These are phyloP conservation scores for Dolomedes plantarius DNA, from an alignment of 2,888 invertebrate species.

Conservation along the genomic window DNA sequence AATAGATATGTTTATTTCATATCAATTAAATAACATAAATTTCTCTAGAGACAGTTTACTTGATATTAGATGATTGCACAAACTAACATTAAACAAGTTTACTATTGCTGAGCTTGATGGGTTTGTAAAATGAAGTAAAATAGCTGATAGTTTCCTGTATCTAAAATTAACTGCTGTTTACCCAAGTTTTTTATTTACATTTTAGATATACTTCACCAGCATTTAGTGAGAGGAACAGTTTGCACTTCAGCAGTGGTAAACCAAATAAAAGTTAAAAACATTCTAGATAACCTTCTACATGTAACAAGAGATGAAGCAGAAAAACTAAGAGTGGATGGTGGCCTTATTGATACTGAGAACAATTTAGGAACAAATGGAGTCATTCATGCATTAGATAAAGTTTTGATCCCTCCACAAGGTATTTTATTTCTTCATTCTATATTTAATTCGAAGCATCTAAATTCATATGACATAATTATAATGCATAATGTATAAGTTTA, in stretches of 20 bases:
- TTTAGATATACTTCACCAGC: constrained; percentile 81
- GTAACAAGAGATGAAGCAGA: constrained; percentile 79
- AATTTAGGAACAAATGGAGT: constrained; percentile 85
- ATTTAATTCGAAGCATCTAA: neutral
- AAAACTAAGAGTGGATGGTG: constrained; percentile 80
- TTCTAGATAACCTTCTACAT: constrained; percentile 79
- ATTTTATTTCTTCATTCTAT: neutral
- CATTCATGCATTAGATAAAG: constrained; percentile 83
- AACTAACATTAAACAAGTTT: no score
- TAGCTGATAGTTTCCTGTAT: no score
- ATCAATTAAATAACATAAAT: no score
- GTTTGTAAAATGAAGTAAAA: no score
- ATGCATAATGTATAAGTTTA: no score
- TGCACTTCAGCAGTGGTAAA: constrained; percentile 82
- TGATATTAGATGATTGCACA: no score
- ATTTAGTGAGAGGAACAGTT: constrained; percentile 79
- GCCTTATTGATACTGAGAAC: constrained; percentile 76
- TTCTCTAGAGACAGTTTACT: no score
- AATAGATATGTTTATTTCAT: no score
- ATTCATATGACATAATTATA: neutral
- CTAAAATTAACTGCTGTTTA: no score
- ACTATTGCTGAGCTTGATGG: no score
- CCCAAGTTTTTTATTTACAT: no score
- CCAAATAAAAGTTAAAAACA: constrained; percentile 76
- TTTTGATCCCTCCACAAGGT: constrained; percentile 80